Percentiles rank a stretch among this genome's conserved stretches.
phyloP scores from a whole-genome alignment of 2,113 vertebrate species.

The Tringa solitaria region DNA sequence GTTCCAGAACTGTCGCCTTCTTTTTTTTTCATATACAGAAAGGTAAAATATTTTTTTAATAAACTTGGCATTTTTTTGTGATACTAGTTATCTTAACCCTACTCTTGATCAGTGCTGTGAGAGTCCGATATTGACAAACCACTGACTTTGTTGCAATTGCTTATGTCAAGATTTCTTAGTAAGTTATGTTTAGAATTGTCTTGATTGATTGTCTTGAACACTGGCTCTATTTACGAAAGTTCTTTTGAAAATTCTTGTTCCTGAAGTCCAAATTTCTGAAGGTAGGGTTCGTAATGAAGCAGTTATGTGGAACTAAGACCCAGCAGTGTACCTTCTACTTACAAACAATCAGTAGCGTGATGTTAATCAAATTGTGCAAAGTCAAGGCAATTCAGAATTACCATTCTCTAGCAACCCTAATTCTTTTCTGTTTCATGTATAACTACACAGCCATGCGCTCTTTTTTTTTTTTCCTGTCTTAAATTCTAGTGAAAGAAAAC shows the following conservation, averaged over 20 bases:
- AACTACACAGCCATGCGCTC: rapidly evolving
- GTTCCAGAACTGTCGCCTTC: neutral
- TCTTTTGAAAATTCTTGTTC: neutral
- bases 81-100: neutral
- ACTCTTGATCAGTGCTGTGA: neutral
- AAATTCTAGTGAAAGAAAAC: neutral
- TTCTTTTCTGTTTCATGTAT: neutral
- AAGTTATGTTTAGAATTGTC: neutral
- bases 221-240: neutral
- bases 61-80: neutral
- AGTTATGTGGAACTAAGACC: neutral
- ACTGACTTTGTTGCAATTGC: neutral
- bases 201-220: neutral
- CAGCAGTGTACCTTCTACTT: neutral
- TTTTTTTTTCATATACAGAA: neutral
- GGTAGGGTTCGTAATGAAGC: neutral
- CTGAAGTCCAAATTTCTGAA: neutral
- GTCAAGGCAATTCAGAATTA: neutral
- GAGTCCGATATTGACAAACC: neutral
- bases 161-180: neutral
- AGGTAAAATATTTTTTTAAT: neutral
- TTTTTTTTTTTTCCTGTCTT: neutral
- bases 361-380: neutral
- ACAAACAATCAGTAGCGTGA: neutral
- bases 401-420: neutral